Evolutionary conservation across 2,797 vertebrate genomes (phyloP), one percentile per base, ranked within the genome.

Genomic region (Galaxias olidus): DNA sequence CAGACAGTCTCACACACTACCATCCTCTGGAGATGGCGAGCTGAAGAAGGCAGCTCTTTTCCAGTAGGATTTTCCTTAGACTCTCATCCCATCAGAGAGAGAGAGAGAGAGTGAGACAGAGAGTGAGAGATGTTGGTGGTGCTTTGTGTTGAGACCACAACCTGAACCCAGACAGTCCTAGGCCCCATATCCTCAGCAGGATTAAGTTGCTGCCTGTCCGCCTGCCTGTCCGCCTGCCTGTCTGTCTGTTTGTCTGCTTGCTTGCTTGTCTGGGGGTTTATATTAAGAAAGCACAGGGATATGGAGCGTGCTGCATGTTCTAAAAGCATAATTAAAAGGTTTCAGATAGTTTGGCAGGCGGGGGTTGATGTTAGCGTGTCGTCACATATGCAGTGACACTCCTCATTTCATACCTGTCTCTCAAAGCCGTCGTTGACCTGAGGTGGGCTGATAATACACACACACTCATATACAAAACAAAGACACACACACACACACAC

Each of bases 241-340:
- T 6, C 30, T 30, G 30, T 6, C 30, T 30, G 30, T 6, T 6
- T 30, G 30, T 6, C 30, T 30, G 30, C 6, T 6, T 30, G 30
- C 30, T 30, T 30, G 30, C 30, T 30, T 30, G 12, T 4, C 14
- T 12, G 11, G 0, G 0, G 41, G 55, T 58, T 45, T 59, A 18
- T 44, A 17, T 59, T 59, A 58, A 40, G 1, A 6, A 15, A 20
- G 55, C 69, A 72, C 48, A 50, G 59, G 15, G 1, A 59, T 42
- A 61, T 51, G 53, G 57, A 77, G 52, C 51, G 58, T 56, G 30
- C 59, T 8, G 57, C 68, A 61, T 58, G 66, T 46, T 65, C 75
- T 64, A 75, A 69, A 60, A 19, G 8, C 54, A 62, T 78, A 69
- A 78, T 81, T 65, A 70, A 74, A 80, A 74, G 11, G 64, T 60